Base-by-base conservation (phyloP, 2,113 vertebrate species). In the Trematomus loennbergii region DNA sequence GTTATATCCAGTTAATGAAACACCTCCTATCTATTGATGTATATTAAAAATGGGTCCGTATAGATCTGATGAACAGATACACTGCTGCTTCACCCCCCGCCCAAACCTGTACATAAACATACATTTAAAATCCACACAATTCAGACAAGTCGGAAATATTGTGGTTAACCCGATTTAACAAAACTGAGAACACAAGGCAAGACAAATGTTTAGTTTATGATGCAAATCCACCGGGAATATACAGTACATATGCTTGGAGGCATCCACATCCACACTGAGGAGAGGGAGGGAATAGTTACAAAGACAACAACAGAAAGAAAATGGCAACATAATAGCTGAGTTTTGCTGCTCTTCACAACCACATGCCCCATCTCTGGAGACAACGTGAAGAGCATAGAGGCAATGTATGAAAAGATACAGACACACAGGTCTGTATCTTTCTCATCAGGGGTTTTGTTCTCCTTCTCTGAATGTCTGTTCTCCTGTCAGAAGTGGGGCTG, bases 201-300 rank as follows among this genome's bases (percentile, higher is more conserved):
- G 20, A n/a, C 78, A 54, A 82, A 73, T 82, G 60, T 89, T 68
- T 68, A 68, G 20, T 77, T 72, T 0, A 36, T 33, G 54, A 77
- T 72, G 29, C 16, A 13, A 48, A 17, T 33, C 57, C 80, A 49
- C 22, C 12, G 62, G 33, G 52, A 59, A 25, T 58, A 36, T 52
- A 78, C 17, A 50, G 17, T 18, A 45, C 48, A 72, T 1, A 36
- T 17, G 59, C 55, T 55, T 29, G 0, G 46, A 87, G n/a, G 46
- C 20, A 43, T 59, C 45, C 16, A n/a, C 72, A 65, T 59, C 40
- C 43, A 48, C 4, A 29, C 20, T 25, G 33, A 68, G 36, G 17
- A n/a, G 36, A 50, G 40, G 8, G 12, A 50, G 16, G 13, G 59
- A 61, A 36, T 25, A 63, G 15, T 60, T 70, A 29, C 17, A 48